A percentile compares a stretch with the other conserved stretches of the same genome.
phyloP scores from a whole-genome alignment of 2,888 invertebrate species.

The Dynastes hyllus region DNA sequence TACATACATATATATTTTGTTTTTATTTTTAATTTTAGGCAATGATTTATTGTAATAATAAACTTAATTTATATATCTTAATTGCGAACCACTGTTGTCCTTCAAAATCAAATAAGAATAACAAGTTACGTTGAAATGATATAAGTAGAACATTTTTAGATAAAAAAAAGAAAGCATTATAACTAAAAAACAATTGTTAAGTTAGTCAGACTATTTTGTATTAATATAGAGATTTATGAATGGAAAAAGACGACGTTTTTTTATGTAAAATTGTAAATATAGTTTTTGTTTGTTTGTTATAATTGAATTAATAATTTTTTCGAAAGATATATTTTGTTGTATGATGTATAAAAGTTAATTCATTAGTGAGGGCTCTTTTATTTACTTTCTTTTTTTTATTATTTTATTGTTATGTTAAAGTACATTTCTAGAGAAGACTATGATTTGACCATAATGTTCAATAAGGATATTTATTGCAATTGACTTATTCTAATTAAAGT shows the following conservation, averaged over 20 bases:
- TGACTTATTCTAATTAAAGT: slow-evolving; percentile 12
- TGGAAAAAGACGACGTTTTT: slow-evolving; percentile 9
- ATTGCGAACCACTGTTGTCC: not conserved
- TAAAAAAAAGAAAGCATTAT: slow-evolving; percentile 10
- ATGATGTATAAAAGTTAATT: slow-evolving; percentile 5
- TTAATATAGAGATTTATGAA: slow-evolving; percentile 25
- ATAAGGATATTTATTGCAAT: slow-evolving; percentile 26
- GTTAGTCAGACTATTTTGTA: slow-evolving; percentile 33
- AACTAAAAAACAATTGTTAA: slow-evolving; percentile 30
- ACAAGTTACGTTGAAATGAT: not conserved
- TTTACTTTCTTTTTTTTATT: slow-evolving; percentile 7
- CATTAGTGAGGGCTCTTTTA: not conserved
- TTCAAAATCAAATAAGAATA: not conserved
- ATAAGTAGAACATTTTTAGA: slow-evolving; percentile 4
- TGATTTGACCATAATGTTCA: slow-evolving; percentile 3
- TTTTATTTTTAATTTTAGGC: slow-evolving; percentile 20
- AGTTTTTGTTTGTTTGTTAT: slow-evolving; percentile 32
- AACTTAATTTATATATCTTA: slow-evolving; percentile 7
- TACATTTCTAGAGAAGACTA: slow-evolving; percentile 12
- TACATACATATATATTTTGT: not conserved
- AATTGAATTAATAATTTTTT: not conserved
- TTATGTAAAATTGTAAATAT: slow-evolving; percentile 45
- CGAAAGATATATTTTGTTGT: slow-evolving; percentile 29
- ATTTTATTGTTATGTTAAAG: not conserved
- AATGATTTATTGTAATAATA: slow-evolving; percentile 20